These are phyloP conservation scores for Phataginus tetradactyla DNA, from an alignment of 2,797 vertebrate species.

Conservation along the genomic window DNA sequence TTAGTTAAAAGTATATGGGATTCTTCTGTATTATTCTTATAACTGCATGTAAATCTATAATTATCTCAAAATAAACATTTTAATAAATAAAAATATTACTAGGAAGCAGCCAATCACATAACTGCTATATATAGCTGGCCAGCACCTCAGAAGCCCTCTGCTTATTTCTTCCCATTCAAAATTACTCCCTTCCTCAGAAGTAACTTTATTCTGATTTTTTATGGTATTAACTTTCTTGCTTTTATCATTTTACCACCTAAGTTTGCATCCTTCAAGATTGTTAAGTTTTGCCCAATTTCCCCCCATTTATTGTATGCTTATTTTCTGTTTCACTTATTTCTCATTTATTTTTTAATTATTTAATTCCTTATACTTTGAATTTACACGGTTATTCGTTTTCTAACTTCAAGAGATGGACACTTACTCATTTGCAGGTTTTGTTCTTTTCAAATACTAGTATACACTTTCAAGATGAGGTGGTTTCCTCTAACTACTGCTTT, in stretches of 20 bases:
- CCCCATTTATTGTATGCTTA: neutral
- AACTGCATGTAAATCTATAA: neutral
- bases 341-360: neutral
- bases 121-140: neutral
- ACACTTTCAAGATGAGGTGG: neutral
- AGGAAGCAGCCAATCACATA: neutral
- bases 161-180: neutral
- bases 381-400: neutral
- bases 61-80: neutral
- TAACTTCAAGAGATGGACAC: neutral
- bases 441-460: neutral
- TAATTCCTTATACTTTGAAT: neutral
- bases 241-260: neutral
- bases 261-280: neutral
- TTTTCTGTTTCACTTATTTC: neutral
- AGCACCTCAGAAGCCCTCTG: neutral
- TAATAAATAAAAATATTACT: neutral
- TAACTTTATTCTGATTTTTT: neutral
- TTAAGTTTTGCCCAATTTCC: neutral
- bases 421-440: neutral
- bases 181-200: neutral
- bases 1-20: neutral
- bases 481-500: neutral
- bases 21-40: neutral
- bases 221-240: neutral